Conservation (phyloP, 2,797 vertebrate species). For the Rousettus madagascariensis region DNA sequence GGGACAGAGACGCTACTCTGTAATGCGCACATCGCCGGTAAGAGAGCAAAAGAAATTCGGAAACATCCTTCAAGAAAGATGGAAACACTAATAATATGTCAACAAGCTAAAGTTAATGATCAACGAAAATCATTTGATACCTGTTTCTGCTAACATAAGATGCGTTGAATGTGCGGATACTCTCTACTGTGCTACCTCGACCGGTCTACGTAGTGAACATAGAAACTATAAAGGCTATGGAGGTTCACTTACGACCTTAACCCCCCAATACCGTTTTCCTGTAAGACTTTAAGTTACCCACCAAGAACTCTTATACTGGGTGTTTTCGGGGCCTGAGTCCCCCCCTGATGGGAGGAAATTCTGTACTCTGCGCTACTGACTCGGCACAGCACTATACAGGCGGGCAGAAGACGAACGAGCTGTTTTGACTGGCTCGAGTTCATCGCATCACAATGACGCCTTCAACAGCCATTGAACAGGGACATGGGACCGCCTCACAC, state of each 20-base stretch:
- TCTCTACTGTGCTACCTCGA: neutral
- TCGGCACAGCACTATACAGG: neutral
- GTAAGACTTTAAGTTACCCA: neutral
- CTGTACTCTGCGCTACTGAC: neutral
- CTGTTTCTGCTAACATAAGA: neutral
- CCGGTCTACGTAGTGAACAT: neutral
- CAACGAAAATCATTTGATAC: neutral
- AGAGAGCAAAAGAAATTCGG: neutral
- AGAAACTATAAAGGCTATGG: neutral
- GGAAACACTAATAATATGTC: neutral
- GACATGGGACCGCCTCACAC: neutral
- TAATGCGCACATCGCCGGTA: neutral
- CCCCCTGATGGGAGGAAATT: slow-evolving; percentile 26
- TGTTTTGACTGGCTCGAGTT: neutral
- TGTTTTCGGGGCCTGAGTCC: neutral
- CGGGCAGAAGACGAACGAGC: neutral
- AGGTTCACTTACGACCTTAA: neutral
- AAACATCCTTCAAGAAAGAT: neutral
- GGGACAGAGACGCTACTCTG: neutral
- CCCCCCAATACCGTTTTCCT: neutral
- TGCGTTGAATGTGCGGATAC: neutral
- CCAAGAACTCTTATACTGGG: neutral
- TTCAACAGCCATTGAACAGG: neutral
- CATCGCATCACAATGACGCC: neutral
- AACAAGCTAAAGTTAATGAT: neutral